Percentiles rank a stretch among this genome's conserved stretches.
phyloP scores from a whole-genome alignment of 2,113 vertebrate species.

The Alces alces region DNA sequence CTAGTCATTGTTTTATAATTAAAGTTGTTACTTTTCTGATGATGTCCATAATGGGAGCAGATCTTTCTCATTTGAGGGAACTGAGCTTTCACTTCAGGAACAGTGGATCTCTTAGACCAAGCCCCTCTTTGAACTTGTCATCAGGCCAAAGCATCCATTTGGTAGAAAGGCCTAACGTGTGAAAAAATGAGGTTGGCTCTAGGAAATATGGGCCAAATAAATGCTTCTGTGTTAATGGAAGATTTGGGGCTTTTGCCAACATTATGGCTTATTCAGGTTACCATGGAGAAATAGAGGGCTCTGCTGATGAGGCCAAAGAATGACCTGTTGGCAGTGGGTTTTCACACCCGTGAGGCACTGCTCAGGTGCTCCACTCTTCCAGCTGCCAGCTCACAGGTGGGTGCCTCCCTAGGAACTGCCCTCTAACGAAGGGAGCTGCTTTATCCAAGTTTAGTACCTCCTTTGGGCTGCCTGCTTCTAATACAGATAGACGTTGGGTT shows the following conservation, averaged over 20 bases:
- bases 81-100: background rate
- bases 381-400: background rate
- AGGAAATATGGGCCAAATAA: background rate
- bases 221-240: background rate
- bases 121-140: background rate
- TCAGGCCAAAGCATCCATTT: background rate
- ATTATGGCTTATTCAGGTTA: background rate
- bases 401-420: background rate
- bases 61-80: background rate
- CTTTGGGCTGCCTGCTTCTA: background rate
- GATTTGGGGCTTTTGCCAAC: background rate
- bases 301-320: background rate
- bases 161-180: background rate
- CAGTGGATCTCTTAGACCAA: background rate
- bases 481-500: background rate
- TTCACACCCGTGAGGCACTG: background rate
- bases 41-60: background rate
- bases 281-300: background rate
- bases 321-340: background rate
- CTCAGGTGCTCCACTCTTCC: background rate
- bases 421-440: background rate
- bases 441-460: background rate
- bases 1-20: background rate
- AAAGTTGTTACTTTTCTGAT: background rate
- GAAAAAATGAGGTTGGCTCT: background rate